These are phyloP conservation scores for Bombus cullumanus DNA, from an alignment of 1,140 invertebrate genomes.

Conservation along the genomic window DNA sequence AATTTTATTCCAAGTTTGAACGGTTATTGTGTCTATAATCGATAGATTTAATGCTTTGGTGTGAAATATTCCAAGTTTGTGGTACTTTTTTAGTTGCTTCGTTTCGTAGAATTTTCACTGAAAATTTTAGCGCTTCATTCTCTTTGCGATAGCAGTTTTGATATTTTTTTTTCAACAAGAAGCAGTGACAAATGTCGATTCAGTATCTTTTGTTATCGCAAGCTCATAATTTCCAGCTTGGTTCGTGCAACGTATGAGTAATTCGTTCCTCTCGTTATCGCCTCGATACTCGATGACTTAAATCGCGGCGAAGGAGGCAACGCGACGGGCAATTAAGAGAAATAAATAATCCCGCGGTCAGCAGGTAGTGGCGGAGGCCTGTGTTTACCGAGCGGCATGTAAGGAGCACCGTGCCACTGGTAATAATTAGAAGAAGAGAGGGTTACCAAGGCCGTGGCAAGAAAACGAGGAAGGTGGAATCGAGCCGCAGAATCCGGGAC, in stretches of 20 bases:
- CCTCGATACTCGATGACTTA: neutral
- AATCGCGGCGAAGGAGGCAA: neutral
- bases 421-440: constrained; percentile 58
- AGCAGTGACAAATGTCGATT: too few relatives aligned
- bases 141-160: too few relatives aligned
- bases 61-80: too few relatives aligned
- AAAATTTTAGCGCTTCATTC: too few relatives aligned
- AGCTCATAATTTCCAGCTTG: neutral
- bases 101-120: too few relatives aligned
- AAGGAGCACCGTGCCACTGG: constrained; percentile 59
- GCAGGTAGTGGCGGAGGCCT: constrained; percentile 15
- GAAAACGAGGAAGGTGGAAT: constrained; percentile 62
- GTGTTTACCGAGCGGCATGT: constrained; percentile 34
- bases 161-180: too few relatives aligned
- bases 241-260: neutral
- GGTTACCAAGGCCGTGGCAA: constrained; percentile 47
- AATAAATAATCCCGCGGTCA: constrained; percentile 55
- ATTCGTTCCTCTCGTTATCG: too few relatives aligned
- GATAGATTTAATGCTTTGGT: too few relatives aligned
- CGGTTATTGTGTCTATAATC: too few relatives aligned
- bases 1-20: too few relatives aligned
- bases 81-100: too few relatives aligned
- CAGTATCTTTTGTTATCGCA: neutral
- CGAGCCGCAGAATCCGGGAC: constrained; percentile 65
- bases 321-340: constrained; percentile 37